Conservation (phyloP, 2,888 invertebrate genomes). For the Acrobasis repandana region DNA sequence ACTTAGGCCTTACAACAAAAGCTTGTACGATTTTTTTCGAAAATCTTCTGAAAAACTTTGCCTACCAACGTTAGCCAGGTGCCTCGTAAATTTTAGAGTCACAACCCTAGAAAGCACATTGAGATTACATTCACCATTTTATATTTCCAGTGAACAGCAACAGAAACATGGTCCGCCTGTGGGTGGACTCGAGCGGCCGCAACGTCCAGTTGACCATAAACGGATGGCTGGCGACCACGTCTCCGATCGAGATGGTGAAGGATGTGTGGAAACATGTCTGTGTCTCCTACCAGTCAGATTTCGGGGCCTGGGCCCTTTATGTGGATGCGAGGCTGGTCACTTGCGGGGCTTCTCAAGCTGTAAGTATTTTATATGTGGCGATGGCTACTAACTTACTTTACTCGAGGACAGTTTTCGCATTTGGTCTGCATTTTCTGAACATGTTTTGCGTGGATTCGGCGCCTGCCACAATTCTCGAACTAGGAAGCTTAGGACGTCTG, state of each 20-base stretch:
- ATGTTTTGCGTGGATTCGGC: too few species aligned
- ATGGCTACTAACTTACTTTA: too few species aligned
- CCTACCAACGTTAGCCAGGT: too few species aligned
- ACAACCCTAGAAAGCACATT: too few species aligned
- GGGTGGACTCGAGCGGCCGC: constrained; percentile 83
- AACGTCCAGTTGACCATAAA: constrained; percentile 82
- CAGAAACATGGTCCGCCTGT: constrained; percentile 77
- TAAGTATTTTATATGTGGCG: background rate
- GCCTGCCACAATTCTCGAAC: too few species aligned
- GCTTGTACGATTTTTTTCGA: too few species aligned
- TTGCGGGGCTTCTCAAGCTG: constrained; percentile 48
- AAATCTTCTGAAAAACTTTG: too few species aligned
- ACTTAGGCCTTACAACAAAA: too few species aligned
- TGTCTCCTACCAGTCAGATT: constrained; percentile 84
- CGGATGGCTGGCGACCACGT: constrained; percentile 69
- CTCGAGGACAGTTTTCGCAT: too few species aligned
- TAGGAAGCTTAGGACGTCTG: too few species aligned
- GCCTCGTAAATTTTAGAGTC: too few species aligned
- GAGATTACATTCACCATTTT: constrained; percentile 5
- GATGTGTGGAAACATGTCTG: constrained; percentile 86
- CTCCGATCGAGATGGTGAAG: constrained; percentile 64
- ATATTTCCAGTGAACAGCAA: constrained; percentile 78
- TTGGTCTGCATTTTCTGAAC: too few species aligned
- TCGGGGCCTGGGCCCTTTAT: constrained; percentile 85
- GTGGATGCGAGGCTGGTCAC: constrained; percentile 80